Evolutionary conservation across 2,888 invertebrate genomes (phyloP).

Genomic region (Cybosia mesomella): DNA sequence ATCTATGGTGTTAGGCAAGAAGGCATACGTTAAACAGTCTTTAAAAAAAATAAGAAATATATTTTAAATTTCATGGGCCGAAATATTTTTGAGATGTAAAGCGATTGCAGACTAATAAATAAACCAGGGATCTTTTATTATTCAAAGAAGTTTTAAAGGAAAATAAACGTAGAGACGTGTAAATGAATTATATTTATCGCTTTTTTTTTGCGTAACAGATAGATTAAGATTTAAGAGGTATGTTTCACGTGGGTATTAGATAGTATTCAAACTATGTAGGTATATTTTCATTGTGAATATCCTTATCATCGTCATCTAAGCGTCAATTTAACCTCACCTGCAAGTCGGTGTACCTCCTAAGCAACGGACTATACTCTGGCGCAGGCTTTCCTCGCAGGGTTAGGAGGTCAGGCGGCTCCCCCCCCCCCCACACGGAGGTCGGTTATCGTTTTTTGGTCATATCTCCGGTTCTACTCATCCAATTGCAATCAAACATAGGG

Average conservation of each 20-base stretch:
- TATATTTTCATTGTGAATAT: not conserved
- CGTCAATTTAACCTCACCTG: no score
- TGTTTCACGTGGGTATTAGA: not conserved
- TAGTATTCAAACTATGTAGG: not conserved
- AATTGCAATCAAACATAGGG: no score
- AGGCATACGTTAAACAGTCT: not conserved
- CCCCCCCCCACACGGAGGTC: no score
- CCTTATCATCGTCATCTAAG: no score
- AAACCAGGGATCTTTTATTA: not conserved
- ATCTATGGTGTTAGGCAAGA: not conserved
- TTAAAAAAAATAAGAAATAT: not conserved
- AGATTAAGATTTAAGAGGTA: not conserved
- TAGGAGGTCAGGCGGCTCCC: no score
- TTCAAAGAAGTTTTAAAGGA: no score
- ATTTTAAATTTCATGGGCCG: not conserved
- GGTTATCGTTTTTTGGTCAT: no score
- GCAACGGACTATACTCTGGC: no score
- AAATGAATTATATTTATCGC: not conserved
- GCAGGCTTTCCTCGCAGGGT: no score
- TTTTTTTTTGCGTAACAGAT: not conserved
- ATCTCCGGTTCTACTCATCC: no score
- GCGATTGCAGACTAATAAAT: constrained; percentile 1
- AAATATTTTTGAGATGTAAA: constrained; percentile 6
- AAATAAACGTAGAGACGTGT: not conserved
- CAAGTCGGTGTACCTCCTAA: no score